Evolutionary conservation across 2,888 invertebrate species (phyloP).

Genomic region (Acronicta psi): DNA sequence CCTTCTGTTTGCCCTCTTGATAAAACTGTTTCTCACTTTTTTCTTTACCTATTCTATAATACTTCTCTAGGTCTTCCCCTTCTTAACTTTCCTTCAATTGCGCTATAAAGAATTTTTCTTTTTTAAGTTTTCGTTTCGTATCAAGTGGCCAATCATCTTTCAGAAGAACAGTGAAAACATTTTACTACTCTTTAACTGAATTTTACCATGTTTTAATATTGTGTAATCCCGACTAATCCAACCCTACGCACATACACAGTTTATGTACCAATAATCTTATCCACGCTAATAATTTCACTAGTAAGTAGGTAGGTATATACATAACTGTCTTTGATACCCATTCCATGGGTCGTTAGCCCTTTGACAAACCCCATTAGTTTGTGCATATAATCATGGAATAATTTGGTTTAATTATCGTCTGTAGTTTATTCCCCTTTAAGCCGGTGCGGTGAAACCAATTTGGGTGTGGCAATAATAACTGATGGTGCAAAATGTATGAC

Average conservation of each 20-base stretch:
- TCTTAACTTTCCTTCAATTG: too few species aligned
- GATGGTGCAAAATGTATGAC: conserved; percentile 70
- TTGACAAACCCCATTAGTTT: conserved; percentile 57
- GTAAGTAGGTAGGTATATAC: conserved; percentile 10
- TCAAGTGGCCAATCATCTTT: too few species aligned
- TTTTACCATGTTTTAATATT: conserved; percentile 1
- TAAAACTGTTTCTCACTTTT: too few species aligned
- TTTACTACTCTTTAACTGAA: background rate
- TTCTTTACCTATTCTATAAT: too few species aligned
- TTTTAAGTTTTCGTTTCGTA: too few species aligned
- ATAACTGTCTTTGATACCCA: conserved; percentile 53
- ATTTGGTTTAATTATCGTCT: conserved; percentile 45
- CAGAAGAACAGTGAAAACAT: conserved; percentile 12
- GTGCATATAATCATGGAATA: conserved; percentile 49
- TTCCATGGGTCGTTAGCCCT: conserved; percentile 48
- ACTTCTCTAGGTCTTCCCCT: too few species aligned
- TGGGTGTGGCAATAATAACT: conserved; percentile 63
- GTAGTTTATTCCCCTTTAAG: conserved; percentile 29
- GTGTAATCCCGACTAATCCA: background rate
- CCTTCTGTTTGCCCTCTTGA: too few species aligned
- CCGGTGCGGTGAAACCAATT: conserved; percentile 43
- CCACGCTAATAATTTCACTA: conserved; percentile 37
- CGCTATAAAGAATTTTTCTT: too few species aligned
- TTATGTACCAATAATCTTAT: conserved; percentile 38
- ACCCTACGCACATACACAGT: conserved; percentile 8